A percentile compares a stretch with the other conserved stretches of the same genome.
Conservation (phyloP, 2,113 vertebrate species). For the Oreochromis spilurus region DNA sequence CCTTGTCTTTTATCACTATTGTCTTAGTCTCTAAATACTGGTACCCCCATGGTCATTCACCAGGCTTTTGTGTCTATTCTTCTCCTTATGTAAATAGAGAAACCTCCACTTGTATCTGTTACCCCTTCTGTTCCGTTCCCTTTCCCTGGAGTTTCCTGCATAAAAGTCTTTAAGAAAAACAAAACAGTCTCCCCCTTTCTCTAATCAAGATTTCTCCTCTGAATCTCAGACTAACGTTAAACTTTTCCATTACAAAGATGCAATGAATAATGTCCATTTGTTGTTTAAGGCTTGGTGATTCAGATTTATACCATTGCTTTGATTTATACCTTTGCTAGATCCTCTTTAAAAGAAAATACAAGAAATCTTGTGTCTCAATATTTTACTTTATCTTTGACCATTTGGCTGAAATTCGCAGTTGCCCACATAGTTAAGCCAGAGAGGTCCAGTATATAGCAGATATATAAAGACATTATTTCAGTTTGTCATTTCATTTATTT, state of each 20-base stretch:
- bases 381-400: neutral
- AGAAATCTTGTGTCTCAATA: neutral
- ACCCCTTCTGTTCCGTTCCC: fast-evolving
- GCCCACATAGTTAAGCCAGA: neutral
- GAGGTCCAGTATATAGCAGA: neutral
- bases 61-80: neutral
- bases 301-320: neutral
- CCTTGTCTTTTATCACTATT: neutral
- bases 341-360: neutral
- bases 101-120: neutral
- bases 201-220: neutral
- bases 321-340: neutral
- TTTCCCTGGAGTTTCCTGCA: neutral
- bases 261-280: neutral
- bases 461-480: neutral
- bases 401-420: fast-evolving
- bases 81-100: neutral
- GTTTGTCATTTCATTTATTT: neutral
- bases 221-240: fast-evolving
- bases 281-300: fast-evolving
- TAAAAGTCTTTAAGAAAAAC: neutral
- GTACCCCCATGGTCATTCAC: neutral
- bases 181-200: neutral
- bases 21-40: neutral
- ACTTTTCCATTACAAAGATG: neutral